phyloP scores from a whole-genome alignment of 2,797 vertebrate genomes.

The Rhinoraja longicauda region DNA sequence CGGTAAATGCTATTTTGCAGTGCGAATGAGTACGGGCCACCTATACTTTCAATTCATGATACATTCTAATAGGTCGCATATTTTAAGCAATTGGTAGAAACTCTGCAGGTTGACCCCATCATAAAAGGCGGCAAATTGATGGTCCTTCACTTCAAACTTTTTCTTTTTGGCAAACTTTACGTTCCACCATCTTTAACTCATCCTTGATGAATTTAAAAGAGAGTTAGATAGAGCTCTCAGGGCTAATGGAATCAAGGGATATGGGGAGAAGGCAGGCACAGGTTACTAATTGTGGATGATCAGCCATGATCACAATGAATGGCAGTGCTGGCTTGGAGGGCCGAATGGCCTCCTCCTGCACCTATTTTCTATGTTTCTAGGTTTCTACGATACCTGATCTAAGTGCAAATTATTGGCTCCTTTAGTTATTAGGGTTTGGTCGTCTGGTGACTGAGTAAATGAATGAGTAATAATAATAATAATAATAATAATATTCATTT shows the following conservation, averaged over 20 bases:
- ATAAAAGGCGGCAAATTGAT: background rate
- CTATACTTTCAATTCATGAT: background rate
- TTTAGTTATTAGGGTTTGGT: background rate
- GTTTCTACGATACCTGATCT: background rate
- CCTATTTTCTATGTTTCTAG: too few species aligned
- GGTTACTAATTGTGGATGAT: too few species aligned
- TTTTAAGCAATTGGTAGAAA: background rate
- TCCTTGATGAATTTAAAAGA: too few species aligned
- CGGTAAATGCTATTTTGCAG: constrained; percentile 53
- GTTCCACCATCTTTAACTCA: background rate
- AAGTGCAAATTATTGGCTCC: background rate
- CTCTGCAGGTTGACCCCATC: background rate
- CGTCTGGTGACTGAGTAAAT: background rate
- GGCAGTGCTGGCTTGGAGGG: too few species aligned
- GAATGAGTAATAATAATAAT: background rate
- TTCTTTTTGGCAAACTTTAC: background rate
- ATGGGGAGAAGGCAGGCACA: too few species aligned
- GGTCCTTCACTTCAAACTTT: background rate
- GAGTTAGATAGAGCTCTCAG: too few species aligned
- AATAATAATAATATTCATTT: too few species aligned
- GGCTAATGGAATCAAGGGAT: too few species aligned
- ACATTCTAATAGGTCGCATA: background rate
- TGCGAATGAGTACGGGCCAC: background rate
- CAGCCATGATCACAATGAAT: too few species aligned
- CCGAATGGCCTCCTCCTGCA: too few species aligned